Evolutionary conservation across 2,888 invertebrate species (phyloP), one percentile per base, ranked within the genome.

Genomic region (Drosophila neoperkinsi): DNA sequence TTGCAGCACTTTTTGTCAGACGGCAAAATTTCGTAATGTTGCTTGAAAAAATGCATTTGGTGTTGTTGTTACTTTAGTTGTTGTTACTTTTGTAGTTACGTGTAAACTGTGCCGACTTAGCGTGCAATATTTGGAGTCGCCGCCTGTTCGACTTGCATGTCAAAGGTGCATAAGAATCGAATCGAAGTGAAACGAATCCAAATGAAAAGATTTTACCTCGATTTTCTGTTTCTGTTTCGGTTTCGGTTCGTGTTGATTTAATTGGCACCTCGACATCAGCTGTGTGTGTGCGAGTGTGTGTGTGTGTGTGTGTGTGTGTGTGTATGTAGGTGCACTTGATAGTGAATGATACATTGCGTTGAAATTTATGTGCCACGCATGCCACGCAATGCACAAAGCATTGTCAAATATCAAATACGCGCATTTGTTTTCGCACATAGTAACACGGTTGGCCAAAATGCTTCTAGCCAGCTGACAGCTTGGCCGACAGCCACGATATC

Each of bases 161-260:
- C 85, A 85, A 85, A 85, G 89, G 88, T 80, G 84, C 85, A 85
- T 90, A 85, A 84, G 85, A 84, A 84, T 82, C 72, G 68, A 65
- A 51, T 1, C 30, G 11, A 30, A 59, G 77, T 75, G 31, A 57
- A 38, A 6, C 41, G 30, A 53, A 55, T 38, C 67, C 36, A 51
- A 57, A 53, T 63, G 65, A 53, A 70, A 50, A 36, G 41, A 13
- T 21, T 38, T 53, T 18, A 46, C 34, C 63, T 62, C 55, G 72
- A 43, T 50, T 60, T 71, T 63, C 51, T 57, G 51, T 50, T 34
- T 16, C 34, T 57, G 51, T 50, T 34, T 16, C 34, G 5, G 16
- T 16, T 34, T 33, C 77, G 52, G 71, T 81, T 71, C 49, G 69
- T 65, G 67, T 62, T 46, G 71, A 70, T 84, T 85, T 90, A 90